A percentile compares a stretch with the other conserved stretches of the same genome.
These are phyloP conservation scores for Cataglyphis altisquamis DNA, from an alignment of 2,888 invertebrate species.

Conservation along the genomic window DNA sequence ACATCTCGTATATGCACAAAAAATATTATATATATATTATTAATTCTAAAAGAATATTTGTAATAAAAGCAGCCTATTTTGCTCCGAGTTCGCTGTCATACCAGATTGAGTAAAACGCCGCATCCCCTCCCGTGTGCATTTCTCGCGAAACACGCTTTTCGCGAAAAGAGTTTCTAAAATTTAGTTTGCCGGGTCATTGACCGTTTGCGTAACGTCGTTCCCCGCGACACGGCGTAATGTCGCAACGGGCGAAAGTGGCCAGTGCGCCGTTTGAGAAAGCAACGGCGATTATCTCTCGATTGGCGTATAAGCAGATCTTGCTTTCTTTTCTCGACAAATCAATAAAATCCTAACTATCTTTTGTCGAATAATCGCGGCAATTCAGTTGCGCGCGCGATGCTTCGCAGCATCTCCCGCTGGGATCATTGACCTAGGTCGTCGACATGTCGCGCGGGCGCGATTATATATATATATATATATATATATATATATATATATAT, in stretches of 20 bases:
- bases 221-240: slow-evolving; percentile 77
- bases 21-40: neutral
- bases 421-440: slow-evolving; percentile 70
- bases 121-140: neutral
- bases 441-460: slow-evolving; percentile 69
- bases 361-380: slow-evolving; percentile 31
- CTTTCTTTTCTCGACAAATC: slow-evolving; percentile 68
- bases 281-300: slow-evolving; percentile 73
- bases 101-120: neutral
- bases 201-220: slow-evolving; percentile 84
- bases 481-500: slow-evolving; percentile 5
- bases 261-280: slow-evolving; percentile 83
- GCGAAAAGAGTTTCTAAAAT: slow-evolving; percentile 77
- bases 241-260: slow-evolving; percentile 85
- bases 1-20: neutral
- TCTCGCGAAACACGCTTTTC: slow-evolving; percentile 10
- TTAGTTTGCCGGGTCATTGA: slow-evolving; percentile 83
- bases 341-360: slow-evolving; percentile 57
- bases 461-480: slow-evolving; percentile 12
- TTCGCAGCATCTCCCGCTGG: slow-evolving; percentile 54
- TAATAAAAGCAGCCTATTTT: neutral
- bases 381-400: slow-evolving; percentile 50
- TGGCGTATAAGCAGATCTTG: slow-evolving; percentile 60
- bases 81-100: neutral
- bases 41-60: neutral